These are phyloP conservation scores for Solenodon paradoxus DNA, from an alignment of 2,113 vertebrate species.

Conservation along the genomic window DNA sequence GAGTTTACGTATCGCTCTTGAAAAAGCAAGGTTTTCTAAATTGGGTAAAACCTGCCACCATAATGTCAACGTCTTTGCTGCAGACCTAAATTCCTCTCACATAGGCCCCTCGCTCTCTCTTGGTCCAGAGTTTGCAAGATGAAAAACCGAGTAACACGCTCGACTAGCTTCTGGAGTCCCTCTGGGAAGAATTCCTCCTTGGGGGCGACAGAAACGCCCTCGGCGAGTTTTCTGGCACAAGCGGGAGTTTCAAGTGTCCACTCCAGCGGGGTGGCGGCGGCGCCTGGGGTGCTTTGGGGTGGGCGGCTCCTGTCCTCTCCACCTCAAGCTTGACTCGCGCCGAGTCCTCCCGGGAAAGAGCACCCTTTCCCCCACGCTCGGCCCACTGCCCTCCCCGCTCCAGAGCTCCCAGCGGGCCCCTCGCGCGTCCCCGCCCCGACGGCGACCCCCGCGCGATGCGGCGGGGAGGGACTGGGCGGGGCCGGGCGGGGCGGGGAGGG, in stretches of 20 bases:
- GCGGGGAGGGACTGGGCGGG: neutral
- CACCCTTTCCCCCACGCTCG: too few species aligned
- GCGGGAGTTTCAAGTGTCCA: slow-evolving; percentile 72
- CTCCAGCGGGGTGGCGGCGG: neutral
- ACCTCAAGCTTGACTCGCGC: rapidly evolving
- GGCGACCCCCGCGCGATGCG: neutral
- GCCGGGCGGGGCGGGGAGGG: neutral
- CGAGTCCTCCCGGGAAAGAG: neutral
- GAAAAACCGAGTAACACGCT: neutral
- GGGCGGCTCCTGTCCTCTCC: neutral
- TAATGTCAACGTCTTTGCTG: neutral
- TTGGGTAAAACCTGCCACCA: neutral
- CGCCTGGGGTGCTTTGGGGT: neutral
- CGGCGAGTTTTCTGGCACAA: slow-evolving; percentile 11
- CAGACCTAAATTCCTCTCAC: neutral
- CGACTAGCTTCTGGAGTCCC: neutral
- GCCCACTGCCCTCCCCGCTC: rapidly evolving
- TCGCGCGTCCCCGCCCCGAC: neutral
- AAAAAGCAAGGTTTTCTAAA: neutral
- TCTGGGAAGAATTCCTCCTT: neutral
- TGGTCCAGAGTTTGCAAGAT: neutral
- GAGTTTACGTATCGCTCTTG: neutral
- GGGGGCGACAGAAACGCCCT: slow-evolving; percentile 14
- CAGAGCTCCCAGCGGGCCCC: neutral
- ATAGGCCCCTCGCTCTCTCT: neutral